A percentile compares a stretch with the other conserved stretches of the same genome.
phyloP scores from a whole-genome alignment of 2,797 vertebrate genomes.

The Sphenodon punctatus region DNA sequence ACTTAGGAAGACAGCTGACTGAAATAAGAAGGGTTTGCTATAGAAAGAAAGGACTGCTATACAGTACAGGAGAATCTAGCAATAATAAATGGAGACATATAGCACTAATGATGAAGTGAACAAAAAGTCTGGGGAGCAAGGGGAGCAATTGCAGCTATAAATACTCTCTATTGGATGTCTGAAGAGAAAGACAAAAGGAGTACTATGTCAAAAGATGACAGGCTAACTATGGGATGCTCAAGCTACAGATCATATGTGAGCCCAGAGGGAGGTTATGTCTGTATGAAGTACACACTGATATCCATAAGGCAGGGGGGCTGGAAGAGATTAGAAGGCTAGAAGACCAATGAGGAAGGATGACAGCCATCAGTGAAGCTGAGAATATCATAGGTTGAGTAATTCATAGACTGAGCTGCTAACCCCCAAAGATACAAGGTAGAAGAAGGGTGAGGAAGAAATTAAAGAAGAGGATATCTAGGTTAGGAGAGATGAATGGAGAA shows the following conservation, averaged over 20 bases:
- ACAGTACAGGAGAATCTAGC: not conserved
- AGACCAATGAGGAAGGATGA: not conserved
- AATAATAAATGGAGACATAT: not conserved
- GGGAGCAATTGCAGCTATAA: not conserved
- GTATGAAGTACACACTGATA: not conserved
- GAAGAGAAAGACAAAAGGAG: conserved; percentile 1
- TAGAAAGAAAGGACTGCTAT: not conserved
- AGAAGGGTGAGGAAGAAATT: not conserved
- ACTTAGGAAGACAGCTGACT: not conserved
- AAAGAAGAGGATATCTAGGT: not conserved
- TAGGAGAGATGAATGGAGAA: not conserved
- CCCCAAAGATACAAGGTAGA: not conserved
- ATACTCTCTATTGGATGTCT: not conserved
- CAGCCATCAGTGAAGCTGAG: not conserved
- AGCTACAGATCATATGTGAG: not conserved
- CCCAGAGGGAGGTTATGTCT: not conserved
- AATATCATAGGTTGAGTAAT: not conserved
- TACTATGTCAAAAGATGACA: not conserved
- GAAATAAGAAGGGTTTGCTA: not conserved
- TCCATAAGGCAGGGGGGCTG: not conserved
- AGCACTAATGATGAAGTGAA: not conserved
- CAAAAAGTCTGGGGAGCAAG: not conserved
- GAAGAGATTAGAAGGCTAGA: conserved; percentile 8
- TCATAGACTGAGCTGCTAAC: not conserved
- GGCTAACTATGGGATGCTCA: not conserved